Percentiles rank a stretch among this genome's conserved stretches.
Conservation (phyloP, 2,797 vertebrate genomes). For the Alosa sapidissima region DNA sequence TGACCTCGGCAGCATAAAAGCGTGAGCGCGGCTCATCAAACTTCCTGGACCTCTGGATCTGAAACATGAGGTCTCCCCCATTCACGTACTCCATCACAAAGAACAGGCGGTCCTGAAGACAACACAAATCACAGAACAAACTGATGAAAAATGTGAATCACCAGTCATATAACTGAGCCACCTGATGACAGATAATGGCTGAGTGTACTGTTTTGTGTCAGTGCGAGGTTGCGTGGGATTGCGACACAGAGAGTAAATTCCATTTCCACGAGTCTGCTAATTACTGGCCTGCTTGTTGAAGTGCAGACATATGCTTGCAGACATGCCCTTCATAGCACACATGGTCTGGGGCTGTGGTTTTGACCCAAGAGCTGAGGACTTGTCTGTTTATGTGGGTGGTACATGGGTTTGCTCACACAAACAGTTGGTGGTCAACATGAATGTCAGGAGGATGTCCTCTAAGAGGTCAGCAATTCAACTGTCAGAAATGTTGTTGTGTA, state of each 20-base stretch:
- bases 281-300: too few species aligned
- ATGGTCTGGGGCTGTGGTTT: too few species aligned
- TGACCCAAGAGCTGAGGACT: neutral
- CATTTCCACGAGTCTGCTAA: too few species aligned
- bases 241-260: neutral
- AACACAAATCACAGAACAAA: conserved; percentile 41
- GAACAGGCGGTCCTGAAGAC: conserved; percentile 92
- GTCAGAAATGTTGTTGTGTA: neutral
- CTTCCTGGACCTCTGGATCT: conserved; percentile 97
- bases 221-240: too few species aligned
- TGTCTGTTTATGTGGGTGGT: neutral
- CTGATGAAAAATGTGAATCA: too few species aligned
- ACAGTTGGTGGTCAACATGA: neutral
- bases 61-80: conserved; percentile 98
- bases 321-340: too few species aligned
- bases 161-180: neutral
- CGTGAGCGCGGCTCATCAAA: conserved; percentile 95
- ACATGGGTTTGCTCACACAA: neutral
- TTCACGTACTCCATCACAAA: conserved; percentile 99
- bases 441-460: neutral
- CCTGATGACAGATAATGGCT: too few species aligned
- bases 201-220: too few species aligned
- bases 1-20: conserved; percentile 98
- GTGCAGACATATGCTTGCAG: too few species aligned
- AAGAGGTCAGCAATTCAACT: neutral